These are phyloP conservation scores for Gymnarchus niloticus DNA, from an alignment of 2,113 vertebrate species.

Conservation along the genomic window DNA sequence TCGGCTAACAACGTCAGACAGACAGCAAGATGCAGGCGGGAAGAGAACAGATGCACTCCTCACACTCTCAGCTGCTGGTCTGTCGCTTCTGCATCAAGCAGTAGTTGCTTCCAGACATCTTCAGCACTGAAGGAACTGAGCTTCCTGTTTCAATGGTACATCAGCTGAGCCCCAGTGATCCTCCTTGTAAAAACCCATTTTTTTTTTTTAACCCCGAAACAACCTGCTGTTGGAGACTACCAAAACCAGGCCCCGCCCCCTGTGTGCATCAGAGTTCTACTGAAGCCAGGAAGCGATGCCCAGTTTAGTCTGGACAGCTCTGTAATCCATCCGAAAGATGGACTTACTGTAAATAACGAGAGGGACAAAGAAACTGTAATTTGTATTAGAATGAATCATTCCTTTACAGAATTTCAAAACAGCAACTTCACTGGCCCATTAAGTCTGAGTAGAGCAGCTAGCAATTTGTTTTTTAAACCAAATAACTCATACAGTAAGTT, in stretches of 20 bases:
- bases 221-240: not conserved
- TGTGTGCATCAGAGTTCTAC: not conserved
- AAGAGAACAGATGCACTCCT: not conserved
- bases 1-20: not conserved
- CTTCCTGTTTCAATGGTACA: not conserved
- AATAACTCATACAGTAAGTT: not conserved
- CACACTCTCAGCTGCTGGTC: not conserved
- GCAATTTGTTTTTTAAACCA: not conserved
- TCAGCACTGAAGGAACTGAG: not conserved
- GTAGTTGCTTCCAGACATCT: not conserved
- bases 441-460: not conserved
- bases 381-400: slow-evolving; percentile 2
- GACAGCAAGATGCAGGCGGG: not conserved
- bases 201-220: too few relatives aligned
- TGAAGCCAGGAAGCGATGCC: not conserved
- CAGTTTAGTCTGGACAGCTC: slow-evolving; percentile 8
- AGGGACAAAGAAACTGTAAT: not conserved
- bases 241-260: not conserved
- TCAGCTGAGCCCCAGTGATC: not conserved
- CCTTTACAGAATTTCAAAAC: not conserved
- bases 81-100: not conserved
- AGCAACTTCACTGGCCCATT: not conserved
- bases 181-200: not conserved
- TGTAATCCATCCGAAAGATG: not conserved
- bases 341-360: not conserved